Conservation (phyloP, 2,113 vertebrate genomes). For the Boulengeromyrus knoepffleri region DNA sequence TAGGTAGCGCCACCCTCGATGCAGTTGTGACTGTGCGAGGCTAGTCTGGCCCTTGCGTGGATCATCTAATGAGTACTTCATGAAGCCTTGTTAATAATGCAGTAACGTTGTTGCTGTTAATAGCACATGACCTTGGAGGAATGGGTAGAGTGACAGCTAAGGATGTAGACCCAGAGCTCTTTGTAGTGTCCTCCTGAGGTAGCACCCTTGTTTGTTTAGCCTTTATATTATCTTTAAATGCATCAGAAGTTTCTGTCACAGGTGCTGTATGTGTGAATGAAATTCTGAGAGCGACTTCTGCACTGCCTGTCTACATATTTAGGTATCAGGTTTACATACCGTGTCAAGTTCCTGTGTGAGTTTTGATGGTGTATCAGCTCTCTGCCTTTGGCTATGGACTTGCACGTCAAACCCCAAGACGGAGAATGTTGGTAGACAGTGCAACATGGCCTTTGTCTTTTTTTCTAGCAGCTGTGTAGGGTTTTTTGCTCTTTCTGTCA, state of each 20-base stretch:
- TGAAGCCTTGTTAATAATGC: not conserved
- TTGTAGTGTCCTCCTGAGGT: not conserved
- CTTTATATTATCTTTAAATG: not conserved
- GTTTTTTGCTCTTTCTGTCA: not conserved
- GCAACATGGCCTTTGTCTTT: not conserved
- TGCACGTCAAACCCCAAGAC: not conserved
- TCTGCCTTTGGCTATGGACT: not conserved
- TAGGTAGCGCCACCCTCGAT: constrained; percentile 36
- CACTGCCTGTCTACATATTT: not conserved
- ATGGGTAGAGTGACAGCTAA: not conserved
- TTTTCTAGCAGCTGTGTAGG: not conserved
- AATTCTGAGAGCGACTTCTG: not conserved
- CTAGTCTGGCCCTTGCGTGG: not conserved
- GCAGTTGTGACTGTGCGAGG: not conserved
- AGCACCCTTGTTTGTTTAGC: not conserved
- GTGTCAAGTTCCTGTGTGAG: not conserved
- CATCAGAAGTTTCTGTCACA: not conserved
- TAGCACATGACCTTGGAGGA: not conserved
- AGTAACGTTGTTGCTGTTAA: not conserved
- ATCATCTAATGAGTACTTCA: not conserved
- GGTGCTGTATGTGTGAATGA: not conserved
- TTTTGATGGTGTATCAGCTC: not conserved
- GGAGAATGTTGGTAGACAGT: not conserved
- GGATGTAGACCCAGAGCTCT: not conserved
- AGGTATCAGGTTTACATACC: not conserved